Evolutionary conservation across 2,888 invertebrate species (phyloP).

Genomic region (Nysson spinosus): DNA sequence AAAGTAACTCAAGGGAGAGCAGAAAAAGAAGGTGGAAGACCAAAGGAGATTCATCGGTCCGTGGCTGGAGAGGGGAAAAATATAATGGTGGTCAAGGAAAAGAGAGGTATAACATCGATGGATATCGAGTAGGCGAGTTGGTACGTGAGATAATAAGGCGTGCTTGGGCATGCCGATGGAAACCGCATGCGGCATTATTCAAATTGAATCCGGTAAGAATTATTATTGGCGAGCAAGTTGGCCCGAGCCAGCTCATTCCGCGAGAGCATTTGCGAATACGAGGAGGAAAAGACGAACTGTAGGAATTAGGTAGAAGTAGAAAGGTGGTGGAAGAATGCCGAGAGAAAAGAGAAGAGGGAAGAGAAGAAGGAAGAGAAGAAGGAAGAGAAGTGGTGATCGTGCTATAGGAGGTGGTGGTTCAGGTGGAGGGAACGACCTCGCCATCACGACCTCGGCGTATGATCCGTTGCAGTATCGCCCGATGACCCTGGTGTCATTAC

Average conservation of each 20-base stretch:
- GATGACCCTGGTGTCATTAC: constrained; percentile 71
- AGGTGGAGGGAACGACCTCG: constrained; percentile 58
- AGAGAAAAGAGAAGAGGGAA: not conserved
- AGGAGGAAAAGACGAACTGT: constrained; percentile 51
- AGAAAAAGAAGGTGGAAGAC: constrained; percentile 13
- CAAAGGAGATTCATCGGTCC: constrained; percentile 31
- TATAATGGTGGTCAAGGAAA: constrained; percentile 57
- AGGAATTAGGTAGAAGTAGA: constrained; percentile 28
- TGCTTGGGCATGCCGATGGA: constrained; percentile 72
- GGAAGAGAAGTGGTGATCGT: constrained; percentile 12
- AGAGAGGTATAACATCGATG: constrained; percentile 66
- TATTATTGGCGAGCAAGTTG: constrained; percentile 72
- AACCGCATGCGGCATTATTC: constrained; percentile 77
- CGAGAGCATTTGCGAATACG: constrained; percentile 64
- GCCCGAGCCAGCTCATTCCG: constrained; percentile 64
- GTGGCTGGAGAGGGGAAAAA: constrained; percentile 51
- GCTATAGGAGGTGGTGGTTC: constrained; percentile 41
- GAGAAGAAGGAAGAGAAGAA: not conserved
- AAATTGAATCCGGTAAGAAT: constrained; percentile 76
- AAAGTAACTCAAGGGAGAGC: constrained; percentile 25
- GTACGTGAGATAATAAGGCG: constrained; percentile 77
- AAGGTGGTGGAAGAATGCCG: constrained; percentile 1
- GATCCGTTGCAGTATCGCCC: constrained; percentile 66
- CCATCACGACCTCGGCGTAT: constrained; percentile 65
- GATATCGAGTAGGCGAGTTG: constrained; percentile 73